Evolutionary conservation across 2,888 invertebrate species (phyloP).

Genomic region (Ischnus inquisitorius): DNA sequence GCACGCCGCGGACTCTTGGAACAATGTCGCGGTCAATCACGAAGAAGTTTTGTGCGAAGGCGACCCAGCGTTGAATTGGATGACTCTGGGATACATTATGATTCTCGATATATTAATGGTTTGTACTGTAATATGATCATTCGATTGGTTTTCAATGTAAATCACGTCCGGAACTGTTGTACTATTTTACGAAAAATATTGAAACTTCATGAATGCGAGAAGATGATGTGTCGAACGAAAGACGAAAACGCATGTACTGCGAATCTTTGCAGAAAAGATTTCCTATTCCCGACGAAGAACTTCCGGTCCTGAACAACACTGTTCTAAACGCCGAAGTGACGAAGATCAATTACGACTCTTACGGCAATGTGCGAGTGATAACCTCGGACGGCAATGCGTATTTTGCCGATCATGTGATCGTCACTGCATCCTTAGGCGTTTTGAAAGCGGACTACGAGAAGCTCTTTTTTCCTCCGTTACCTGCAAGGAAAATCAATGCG

Average conservation of each 20-base stretch:
- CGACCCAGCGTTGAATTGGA: conserved; percentile 75
- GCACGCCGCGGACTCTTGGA: conserved; percentile 73
- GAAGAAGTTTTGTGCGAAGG: conserved; percentile 67
- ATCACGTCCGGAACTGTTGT: too few relatives aligned
- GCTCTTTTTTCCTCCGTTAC: conserved; percentile 88
- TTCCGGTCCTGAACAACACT: conserved; percentile 78
- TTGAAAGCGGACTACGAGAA: conserved; percentile 87
- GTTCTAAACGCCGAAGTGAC: conserved; percentile 72
- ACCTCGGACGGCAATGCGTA: conserved; percentile 86
- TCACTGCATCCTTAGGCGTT: conserved; percentile 90
- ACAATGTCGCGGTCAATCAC: conserved; percentile 53
- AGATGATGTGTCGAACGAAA: neutral
- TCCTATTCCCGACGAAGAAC: conserved; percentile 77
- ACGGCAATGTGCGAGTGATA: conserved; percentile 49
- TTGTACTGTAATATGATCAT: too few relatives aligned
- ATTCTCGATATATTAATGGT: conserved; percentile 81
- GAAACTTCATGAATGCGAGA: too few relatives aligned
- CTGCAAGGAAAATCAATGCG: conserved; percentile 86
- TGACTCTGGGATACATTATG: conserved; percentile 74
- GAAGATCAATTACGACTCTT: conserved; percentile 71
- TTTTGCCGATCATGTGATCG: conserved; percentile 88
- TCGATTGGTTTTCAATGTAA: too few relatives aligned
- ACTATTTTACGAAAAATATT: too few relatives aligned
- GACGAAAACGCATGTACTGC: neutral
- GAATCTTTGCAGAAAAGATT: conserved; percentile 75